Conservation (phyloP, 2,888 invertebrate species). For the Drosophila rellima region DNA sequence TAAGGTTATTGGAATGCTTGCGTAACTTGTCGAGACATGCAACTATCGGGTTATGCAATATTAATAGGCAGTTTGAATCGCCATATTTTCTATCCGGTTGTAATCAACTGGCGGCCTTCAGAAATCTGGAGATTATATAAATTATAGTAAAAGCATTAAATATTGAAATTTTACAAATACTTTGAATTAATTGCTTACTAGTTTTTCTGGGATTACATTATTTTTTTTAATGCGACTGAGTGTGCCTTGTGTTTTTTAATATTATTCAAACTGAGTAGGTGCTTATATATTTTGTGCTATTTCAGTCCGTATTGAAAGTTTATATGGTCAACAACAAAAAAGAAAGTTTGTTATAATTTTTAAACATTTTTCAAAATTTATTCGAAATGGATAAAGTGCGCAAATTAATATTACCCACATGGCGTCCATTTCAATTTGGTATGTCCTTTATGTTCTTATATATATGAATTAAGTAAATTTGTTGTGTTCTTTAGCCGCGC, state of each 20-base stretch:
- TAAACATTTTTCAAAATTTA: constrained; percentile 26
- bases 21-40: constrained; percentile 30
- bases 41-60: constrained; percentile 29
- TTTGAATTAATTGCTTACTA: no score
- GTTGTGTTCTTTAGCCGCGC: constrained; percentile 29
- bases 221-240: neutral
- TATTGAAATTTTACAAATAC: neutral
- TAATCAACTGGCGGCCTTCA: neutral
- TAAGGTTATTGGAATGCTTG: constrained; percentile 2
- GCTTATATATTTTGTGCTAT: neutral
- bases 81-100: constrained; percentile 32
- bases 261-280: constrained; percentile 22
- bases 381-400: constrained; percentile 46
- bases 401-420: constrained; percentile 37
- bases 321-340: constrained; percentile 15
- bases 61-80: neutral
- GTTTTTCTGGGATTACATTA: neutral
- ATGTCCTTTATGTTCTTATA: neutral
- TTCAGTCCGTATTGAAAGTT: constrained; percentile 13
- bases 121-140: neutral
- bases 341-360: neutral
- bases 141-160: neutral
- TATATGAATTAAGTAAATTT: neutral
- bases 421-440: constrained; percentile 44
- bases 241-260: neutral